These are phyloP conservation scores for Menidia beryllina DNA, from an alignment of 2,113 vertebrate species.

Conservation along the genomic window DNA sequence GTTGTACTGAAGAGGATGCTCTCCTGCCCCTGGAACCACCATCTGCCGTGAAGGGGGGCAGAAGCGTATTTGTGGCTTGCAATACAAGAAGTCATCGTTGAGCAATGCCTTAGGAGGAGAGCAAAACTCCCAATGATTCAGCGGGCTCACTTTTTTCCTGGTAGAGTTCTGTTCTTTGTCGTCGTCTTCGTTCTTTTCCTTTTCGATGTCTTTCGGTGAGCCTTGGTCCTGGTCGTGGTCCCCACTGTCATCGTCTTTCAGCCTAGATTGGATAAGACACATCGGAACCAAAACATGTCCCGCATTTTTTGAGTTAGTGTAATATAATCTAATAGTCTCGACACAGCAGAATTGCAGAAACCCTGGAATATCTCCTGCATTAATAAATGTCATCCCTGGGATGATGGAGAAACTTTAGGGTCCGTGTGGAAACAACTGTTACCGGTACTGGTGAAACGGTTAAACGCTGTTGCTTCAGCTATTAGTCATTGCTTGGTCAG, in stretches of 20 bases:
- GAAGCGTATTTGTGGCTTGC: not conserved
- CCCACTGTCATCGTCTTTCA: conserved; percentile 87
- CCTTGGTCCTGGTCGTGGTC: conserved; percentile 85
- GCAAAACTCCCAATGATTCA: not conserved
- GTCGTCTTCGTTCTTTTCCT: conserved; percentile 82
- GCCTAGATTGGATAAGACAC: conserved; percentile 59
- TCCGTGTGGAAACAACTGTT: not conserved
- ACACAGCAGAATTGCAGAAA: too few relatives aligned
- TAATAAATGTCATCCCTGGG: not conserved
- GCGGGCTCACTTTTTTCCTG: conserved; percentile 74
- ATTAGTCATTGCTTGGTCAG: not conserved
- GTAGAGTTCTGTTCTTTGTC: conserved; percentile 76
- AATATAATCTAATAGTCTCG: too few relatives aligned
- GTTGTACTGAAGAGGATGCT: conserved; percentile 87
- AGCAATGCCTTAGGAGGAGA: not conserved
- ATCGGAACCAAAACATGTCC: too few relatives aligned
- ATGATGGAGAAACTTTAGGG: not conserved
- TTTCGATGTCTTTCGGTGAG: conserved; percentile 85
- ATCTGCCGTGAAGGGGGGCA: conserved; percentile 64
- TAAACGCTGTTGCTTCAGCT: not conserved
- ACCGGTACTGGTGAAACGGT: not conserved
- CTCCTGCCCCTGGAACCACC: conserved; percentile 81
- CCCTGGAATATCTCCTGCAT: not conserved
- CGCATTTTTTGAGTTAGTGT: not conserved
- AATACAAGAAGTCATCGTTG: not conserved